Evolutionary conservation across 2,888 invertebrate genomes (phyloP), one percentile per base, ranked within the genome.

Genomic region (Cryptosula pallasiana): DNA sequence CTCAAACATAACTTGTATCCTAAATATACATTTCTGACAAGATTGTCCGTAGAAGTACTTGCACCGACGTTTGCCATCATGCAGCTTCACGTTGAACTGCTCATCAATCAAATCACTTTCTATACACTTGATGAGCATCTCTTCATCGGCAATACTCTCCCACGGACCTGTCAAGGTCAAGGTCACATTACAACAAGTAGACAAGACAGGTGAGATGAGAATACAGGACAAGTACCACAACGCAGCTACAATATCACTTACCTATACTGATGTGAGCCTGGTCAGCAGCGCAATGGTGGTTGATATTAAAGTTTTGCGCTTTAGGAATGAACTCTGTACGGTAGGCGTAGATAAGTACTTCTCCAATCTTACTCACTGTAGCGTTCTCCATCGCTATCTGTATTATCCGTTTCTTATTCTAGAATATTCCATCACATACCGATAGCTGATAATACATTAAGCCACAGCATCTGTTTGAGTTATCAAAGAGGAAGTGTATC

Each of bases 1-100:
- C 16, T 32, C 63, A 75, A 80, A 79, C 55, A 77, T 73, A 72
- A 80, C 76, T 16, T 74, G 75, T 16, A 81, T 58, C 70, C 77
- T 77, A 73, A 78, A 82, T 9, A 81, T 76, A 77, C 75, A 78
- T 71, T 81, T 80, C 71, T 79, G 81, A 75, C 82, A 82, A 35
- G 79, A 81, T 72, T 81, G 81, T 34, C 82, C 82, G 73, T 80
- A 80, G 72, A 81, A 82, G 72, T 82, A 82, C 74, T 79, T 77
- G 73, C 82, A 82, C 73, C 80, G 80, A 54, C 77, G 76, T 73
- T 79, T 80, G 35, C 77, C 74, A 27, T 82, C 81, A 73, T 80
- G 81, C 1, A 79, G 78, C 72, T 77, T 77, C 16, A 82, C 73
- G 34, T 76, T 76, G 73, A 79, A 82, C 0, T 81, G 81, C 29